Conservation (phyloP, 2,113 vertebrate species). For the Budorcas taxicolor region DNA sequence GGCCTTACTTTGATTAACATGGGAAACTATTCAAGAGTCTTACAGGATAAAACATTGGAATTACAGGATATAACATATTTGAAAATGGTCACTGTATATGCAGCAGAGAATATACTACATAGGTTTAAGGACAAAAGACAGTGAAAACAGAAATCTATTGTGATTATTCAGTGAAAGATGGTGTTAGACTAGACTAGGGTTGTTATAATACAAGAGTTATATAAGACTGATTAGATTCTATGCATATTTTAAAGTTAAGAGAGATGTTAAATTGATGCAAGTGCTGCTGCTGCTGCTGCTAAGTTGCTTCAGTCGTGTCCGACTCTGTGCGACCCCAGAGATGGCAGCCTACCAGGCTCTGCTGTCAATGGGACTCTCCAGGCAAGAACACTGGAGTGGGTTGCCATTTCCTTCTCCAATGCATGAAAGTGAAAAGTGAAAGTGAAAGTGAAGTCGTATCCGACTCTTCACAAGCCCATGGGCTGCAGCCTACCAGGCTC, state of each 20-base stretch:
- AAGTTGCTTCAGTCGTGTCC: no score
- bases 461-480: no score
- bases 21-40: background rate
- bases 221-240: background rate
- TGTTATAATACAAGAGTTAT: background rate
- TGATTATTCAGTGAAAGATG: background rate
- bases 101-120: background rate
- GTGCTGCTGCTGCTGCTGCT: background rate
- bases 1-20: background rate
- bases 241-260: background rate
- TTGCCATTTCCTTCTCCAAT: no score
- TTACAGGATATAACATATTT: background rate
- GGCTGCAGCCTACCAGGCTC: no score
- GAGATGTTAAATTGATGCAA: background rate
- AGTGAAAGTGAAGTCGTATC: no score
- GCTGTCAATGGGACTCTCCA: no score
- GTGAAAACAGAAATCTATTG: background rate
- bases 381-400: no score
- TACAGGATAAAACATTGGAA: background rate
- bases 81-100: background rate
- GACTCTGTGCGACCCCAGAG: no score
- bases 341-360: no score
- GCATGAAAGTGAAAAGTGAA: no score
- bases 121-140: background rate
- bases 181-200: background rate